phyloP scores from a whole-genome alignment of 2,113 vertebrate genomes.

The Bucco capensis region DNA sequence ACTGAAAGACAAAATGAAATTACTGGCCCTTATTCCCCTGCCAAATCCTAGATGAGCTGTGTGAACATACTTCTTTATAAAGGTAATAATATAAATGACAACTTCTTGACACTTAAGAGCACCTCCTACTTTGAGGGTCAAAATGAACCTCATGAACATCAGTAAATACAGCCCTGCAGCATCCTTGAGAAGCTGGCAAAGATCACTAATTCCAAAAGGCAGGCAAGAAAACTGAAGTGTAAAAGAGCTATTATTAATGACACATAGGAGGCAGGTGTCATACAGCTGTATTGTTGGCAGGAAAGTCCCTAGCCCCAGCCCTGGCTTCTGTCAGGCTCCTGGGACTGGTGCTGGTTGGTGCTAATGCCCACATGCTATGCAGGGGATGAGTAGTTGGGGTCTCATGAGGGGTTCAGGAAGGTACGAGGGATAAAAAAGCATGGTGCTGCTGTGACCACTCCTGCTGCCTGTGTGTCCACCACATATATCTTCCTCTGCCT shows the following conservation, averaged over 20 bases:
- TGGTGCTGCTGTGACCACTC: not conserved
- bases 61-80: not conserved
- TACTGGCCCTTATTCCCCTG: not conserved
- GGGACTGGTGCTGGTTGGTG: not conserved
- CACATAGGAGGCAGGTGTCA: not conserved
- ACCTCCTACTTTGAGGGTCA: not conserved
- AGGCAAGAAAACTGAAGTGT: not conserved
- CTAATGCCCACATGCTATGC: not conserved
- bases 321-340: not conserved
- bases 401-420: not conserved
- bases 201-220: not conserved
- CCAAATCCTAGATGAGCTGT: not conserved
- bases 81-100: not conserved
- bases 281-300: accelerated
- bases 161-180: not conserved
- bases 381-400: not conserved
- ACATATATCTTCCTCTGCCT: not conserved
- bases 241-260: not conserved
- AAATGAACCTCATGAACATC: not conserved
- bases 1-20: not conserved
- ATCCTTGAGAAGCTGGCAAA: not conserved
- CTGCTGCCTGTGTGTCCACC: not conserved
- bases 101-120: not conserved
- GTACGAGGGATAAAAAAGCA: not conserved
- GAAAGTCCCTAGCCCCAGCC: not conserved